phyloP scores from a whole-genome alignment of 2,797 vertebrate species.

The Lepilemur septentrionalis region DNA sequence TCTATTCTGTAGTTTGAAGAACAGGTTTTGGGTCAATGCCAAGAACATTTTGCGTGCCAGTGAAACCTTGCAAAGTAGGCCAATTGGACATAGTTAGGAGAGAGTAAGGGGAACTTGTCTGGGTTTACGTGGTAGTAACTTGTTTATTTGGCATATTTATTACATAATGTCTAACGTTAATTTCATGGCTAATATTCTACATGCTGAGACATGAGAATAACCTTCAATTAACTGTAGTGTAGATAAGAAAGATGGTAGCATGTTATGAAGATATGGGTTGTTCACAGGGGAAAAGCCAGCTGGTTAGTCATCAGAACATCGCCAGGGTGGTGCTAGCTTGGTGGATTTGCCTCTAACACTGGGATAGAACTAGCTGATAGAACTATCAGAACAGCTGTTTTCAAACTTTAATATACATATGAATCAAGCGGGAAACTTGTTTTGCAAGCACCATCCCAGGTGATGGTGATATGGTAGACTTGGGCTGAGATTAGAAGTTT shows the following conservation, averaged over 20 bases:
- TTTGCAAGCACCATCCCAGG: background rate
- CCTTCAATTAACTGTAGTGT: background rate
- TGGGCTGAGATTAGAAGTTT: background rate
- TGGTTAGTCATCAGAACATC: background rate
- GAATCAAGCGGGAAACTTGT: background rate
- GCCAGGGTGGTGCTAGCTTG: background rate
- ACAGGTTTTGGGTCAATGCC: background rate
- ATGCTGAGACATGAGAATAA: background rate
- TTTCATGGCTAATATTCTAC: background rate
- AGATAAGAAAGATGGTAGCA: background rate
- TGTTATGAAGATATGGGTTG: background rate
- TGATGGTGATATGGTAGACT: background rate
- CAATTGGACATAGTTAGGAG: background rate
- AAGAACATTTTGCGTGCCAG: background rate
- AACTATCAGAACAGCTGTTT: constrained; percentile 29
- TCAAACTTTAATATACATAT: background rate
- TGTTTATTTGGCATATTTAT: background rate
- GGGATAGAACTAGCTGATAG: background rate
- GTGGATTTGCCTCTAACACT: background rate
- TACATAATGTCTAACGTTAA: background rate
- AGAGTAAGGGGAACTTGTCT: background rate
- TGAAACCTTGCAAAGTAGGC: background rate
- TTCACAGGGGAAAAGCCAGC: background rate
- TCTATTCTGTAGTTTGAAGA: background rate
- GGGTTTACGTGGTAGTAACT: background rate